A percentile compares a stretch with the other conserved stretches of the same genome.
Conservation (phyloP, 2,888 invertebrate genomes). For the Petrolisthes cinctipes region DNA sequence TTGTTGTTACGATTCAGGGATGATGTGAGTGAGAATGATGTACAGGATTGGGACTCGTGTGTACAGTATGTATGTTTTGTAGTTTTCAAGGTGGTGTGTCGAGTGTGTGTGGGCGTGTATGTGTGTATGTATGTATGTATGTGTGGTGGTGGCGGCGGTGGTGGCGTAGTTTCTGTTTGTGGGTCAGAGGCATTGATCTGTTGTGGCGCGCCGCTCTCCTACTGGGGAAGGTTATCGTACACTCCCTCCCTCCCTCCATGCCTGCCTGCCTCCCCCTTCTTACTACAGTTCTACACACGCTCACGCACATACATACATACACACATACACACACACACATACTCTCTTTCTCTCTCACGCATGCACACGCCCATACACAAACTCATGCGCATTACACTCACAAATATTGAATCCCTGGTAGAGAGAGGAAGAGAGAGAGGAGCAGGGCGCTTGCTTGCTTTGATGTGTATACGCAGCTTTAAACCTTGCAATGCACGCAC, state of each 20-base stretch:
- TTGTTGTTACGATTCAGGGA: no score
- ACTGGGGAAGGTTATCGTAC: neutral
- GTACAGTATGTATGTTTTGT: neutral
- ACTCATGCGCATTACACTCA: conserved; percentile 5
- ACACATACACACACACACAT: neutral
- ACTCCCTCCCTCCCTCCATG: conserved; percentile 14
- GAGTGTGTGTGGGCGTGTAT: neutral
- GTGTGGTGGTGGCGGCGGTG: no score
- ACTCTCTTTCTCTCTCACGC: neutral
- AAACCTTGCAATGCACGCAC: neutral
- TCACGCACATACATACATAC: conserved; percentile 14
- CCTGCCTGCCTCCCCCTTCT: neutral
- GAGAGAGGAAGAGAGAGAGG: neutral
- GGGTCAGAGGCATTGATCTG: conserved; percentile 39
- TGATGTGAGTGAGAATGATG: no score
- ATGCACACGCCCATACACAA: neutral
- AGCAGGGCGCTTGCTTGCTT: neutral
- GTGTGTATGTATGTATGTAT: neutral
- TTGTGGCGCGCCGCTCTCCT: conserved; percentile 26
- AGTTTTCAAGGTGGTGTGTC: neutral
- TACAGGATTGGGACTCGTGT: neutral
- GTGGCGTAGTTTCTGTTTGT: conserved; percentile 24
- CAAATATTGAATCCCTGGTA: neutral
- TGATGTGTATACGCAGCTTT: neutral
- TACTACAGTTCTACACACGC: neutral